Evolutionary conservation across 1,140 invertebrate genomes (phyloP).

Genomic region (Batillaria attramentaria): DNA sequence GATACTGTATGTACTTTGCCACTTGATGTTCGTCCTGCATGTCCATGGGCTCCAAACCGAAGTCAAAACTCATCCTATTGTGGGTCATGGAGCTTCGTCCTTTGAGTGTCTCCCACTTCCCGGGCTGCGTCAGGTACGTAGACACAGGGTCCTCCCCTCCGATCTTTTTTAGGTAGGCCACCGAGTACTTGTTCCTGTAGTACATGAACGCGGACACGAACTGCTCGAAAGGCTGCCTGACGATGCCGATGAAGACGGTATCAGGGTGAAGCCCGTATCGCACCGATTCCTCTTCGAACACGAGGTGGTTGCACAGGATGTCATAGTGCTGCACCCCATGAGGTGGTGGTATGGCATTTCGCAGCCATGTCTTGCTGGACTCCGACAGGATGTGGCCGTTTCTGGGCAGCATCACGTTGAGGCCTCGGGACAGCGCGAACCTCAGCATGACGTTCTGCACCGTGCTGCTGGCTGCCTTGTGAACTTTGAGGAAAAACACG

Average conservation of each 20-base stretch:
- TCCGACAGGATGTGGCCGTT: slow-evolving; percentile 45
- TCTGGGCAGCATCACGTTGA: slow-evolving; percentile 54
- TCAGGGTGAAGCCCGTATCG: slow-evolving; percentile 42
- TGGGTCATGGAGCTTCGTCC: slow-evolving; percentile 14
- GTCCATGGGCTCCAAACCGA: slow-evolving; percentile 28
- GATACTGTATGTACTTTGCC: slow-evolving; percentile 18
- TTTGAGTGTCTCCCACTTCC: slow-evolving; percentile 6
- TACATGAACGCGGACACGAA: slow-evolving; percentile 61
- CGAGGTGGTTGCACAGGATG: slow-evolving; percentile 57
- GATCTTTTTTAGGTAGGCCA: slow-evolving; percentile 45
- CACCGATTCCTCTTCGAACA: slow-evolving; percentile 50
- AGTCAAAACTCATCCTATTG: slow-evolving; percentile 39
- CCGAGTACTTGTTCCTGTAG: slow-evolving; percentile 35
- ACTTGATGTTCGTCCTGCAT: neutral
- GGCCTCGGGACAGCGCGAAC: slow-evolving; percentile 45
- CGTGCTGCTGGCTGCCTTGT: slow-evolving; percentile 61
- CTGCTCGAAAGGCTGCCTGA: slow-evolving; percentile 57
- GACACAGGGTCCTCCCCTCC: slow-evolving; percentile 43
- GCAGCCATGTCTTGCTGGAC: slow-evolving; percentile 22
- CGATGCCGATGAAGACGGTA: slow-evolving; percentile 56
- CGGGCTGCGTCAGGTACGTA: slow-evolving; percentile 42
- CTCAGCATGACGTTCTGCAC: slow-evolving; percentile 55
- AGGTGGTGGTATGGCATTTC: slow-evolving; percentile 28
- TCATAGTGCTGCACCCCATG: slow-evolving; percentile 28
- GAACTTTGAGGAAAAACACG: slow-evolving; percentile 59